phyloP scores from a whole-genome alignment of 2,113 vertebrate species.

The Australoheros scitulus region DNA sequence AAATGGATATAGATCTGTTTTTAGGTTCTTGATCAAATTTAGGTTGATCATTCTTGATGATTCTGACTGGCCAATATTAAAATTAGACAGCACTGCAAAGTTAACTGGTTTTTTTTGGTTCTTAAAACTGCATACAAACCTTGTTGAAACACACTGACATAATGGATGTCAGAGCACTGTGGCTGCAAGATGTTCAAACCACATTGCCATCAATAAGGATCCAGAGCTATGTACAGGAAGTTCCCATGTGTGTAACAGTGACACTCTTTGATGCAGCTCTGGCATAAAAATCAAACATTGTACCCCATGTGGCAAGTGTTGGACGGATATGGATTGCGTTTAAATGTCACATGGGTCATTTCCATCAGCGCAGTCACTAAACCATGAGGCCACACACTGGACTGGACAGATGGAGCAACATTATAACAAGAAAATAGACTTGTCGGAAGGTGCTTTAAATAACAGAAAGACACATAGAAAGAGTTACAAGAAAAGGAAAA shows the following conservation, averaged over 20 bases:
- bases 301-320: background rate
- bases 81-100: too few relatives aligned
- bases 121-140: background rate
- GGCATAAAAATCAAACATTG: background rate
- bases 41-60: background rate
- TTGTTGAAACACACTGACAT: background rate
- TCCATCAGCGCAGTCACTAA: slow-evolving; percentile 12
- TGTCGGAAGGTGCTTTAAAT: background rate
- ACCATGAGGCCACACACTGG: slow-evolving; percentile 24
- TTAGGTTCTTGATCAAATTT: background rate
- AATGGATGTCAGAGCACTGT: background rate
- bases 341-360: slow-evolving; percentile 6
- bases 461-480: background rate
- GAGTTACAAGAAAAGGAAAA: background rate
- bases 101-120: background rate
- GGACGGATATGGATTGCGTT: background rate
- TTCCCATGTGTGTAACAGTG: background rate
- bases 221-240: too few relatives aligned
- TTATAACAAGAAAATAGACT: background rate
- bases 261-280: background rate
- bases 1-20: background rate
- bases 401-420: slow-evolving; percentile 27
- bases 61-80: background rate
- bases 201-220: background rate
- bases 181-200: background rate